Evolutionary conservation across 2,797 vertebrate genomes (phyloP).

Genomic region (Geotria australis): DNA sequence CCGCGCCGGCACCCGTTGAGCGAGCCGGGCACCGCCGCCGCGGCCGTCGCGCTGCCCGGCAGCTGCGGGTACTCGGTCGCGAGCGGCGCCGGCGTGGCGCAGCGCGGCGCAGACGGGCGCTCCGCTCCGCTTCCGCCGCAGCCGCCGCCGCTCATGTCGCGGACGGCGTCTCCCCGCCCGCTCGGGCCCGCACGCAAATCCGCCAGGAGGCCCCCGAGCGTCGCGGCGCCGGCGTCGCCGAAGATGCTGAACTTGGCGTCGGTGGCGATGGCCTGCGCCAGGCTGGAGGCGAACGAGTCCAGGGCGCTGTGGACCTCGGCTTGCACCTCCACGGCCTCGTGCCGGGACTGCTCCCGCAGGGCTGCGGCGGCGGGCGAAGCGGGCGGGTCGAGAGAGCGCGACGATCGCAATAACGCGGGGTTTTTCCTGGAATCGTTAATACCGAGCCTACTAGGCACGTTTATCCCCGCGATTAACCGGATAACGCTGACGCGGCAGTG

Average conservation of each 20-base stretch:
- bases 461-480: no score
- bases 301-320: conserved; percentile 54
- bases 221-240: conserved; percentile 22
- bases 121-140: no score
- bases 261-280: conserved; percentile 64
- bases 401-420: no score
- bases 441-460: no score
- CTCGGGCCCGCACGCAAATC: no score
- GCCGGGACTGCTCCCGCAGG: no score
- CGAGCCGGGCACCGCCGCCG: conserved; percentile 10
- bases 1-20: conserved; percentile 8
- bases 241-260: conserved; percentile 70
- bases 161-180: no score
- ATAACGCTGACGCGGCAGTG: no score
- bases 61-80: conserved; percentile 3
- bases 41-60: conserved; percentile 10
- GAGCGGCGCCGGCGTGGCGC: neutral
- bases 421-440: no score
- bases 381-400: no score
- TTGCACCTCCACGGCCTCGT: conserved; percentile 19
- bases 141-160: no score
- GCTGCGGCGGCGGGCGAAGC: neutral
- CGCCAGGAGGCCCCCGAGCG: conserved; percentile 1
- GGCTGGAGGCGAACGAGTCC: conserved; percentile 47
- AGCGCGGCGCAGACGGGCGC: neutral